These are phyloP conservation scores for Gymnoscelis rufifasciata DNA, from an alignment of 2,888 invertebrate species.

Conservation along the genomic window DNA sequence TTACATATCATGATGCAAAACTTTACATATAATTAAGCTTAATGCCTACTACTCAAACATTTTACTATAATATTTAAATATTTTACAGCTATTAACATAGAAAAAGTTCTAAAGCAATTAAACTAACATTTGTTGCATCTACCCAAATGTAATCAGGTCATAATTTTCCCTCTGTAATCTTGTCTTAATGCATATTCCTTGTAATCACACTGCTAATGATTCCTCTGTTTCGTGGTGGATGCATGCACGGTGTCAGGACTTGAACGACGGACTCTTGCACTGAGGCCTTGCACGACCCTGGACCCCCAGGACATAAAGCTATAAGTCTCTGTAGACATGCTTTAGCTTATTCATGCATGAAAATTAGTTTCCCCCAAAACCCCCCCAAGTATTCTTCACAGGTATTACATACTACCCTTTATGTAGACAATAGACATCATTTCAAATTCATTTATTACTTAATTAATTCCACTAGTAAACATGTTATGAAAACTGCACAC, in stretches of 20 bases:
- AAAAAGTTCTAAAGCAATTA: no score
- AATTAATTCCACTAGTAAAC: no score
- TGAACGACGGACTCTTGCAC: constrained; percentile 75
- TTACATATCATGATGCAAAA: constrained; percentile 8
- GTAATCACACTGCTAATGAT: constrained; percentile 55
- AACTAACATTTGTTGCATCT: no score
- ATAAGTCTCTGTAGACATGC: constrained; percentile 28
- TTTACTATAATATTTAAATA: not conserved
- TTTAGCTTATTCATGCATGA: constrained; percentile 33
- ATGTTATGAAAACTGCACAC: no score
- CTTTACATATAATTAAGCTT: constrained; percentile 14
- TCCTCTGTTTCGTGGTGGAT: constrained; percentile 64
- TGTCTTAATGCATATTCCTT: no score
- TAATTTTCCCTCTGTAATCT: constrained; percentile 19
- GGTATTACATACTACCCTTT: no score
- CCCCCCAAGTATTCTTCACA: not conserved
- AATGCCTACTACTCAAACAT: constrained; percentile 31
- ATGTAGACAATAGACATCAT: no score
- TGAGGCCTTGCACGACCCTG: constrained; percentile 48
- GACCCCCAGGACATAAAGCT: constrained; percentile 33
- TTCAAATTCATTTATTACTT: no score
- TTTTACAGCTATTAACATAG: no score
- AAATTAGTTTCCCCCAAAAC: not conserved
- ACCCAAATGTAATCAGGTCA: constrained; percentile 3
- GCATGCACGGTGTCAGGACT: constrained; percentile 74